Conservation (phyloP, 1,140 invertebrate species). For the Lasioglossum baleicum region DNA sequence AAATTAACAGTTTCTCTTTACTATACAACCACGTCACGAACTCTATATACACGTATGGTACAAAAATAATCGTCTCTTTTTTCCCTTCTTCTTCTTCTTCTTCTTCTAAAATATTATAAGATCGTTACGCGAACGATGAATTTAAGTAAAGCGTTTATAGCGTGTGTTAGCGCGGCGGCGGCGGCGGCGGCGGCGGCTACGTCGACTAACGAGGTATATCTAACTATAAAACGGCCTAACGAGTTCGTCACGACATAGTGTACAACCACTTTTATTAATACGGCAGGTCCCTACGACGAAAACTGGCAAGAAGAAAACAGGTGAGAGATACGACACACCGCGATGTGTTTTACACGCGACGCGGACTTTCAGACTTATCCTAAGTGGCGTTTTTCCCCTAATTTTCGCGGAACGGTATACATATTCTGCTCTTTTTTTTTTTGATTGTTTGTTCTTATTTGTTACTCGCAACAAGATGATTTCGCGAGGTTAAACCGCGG, state of each 20-base stretch:
- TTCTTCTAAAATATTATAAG: background rate
- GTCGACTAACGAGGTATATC: constrained; percentile 23
- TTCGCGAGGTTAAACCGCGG: constrained; percentile 23
- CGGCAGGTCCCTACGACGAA: background rate
- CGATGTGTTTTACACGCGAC: background rate
- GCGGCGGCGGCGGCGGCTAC: background rate
- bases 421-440: background rate
- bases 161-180: background rate
- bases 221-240: constrained; percentile 38
- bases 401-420: background rate
- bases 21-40: constrained; percentile 16
- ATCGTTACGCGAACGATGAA: constrained; percentile 11
- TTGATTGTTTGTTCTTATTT: background rate
- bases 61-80: constrained; percentile 19
- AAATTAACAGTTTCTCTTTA: constrained; percentile 10
- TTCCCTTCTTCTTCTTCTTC: too few species aligned
- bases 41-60: constrained; percentile 23
- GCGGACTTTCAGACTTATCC: background rate
- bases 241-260: background rate
- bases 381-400: background rate
- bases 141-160: constrained; percentile 29
- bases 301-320: background rate
- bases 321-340: background rate
- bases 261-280: constrained; percentile 5
- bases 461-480: background rate